Percentiles rank a stretch among this genome's conserved stretches.
phyloP scores from a whole-genome alignment of 1,140 invertebrate species.

The Hestina assimilis region DNA sequence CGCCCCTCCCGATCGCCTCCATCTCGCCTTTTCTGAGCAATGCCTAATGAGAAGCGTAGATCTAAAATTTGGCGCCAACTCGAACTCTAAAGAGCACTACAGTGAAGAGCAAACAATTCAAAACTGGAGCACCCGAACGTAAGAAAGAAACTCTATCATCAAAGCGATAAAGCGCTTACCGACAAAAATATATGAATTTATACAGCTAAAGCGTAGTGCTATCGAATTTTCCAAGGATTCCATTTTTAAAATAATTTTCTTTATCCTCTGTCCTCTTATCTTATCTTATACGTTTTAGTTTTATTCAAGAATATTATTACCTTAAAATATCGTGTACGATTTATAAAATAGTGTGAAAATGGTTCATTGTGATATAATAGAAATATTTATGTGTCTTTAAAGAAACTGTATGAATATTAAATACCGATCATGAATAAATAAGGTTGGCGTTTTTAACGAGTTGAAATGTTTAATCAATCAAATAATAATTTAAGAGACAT shows the following conservation, averaged over 20 bases:
- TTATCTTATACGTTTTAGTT: not conserved
- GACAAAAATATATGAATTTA: conserved; percentile 13
- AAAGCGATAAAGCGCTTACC: conserved; percentile 18
- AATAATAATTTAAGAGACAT: too few relatives aligned
- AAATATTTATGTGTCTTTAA: too few relatives aligned
- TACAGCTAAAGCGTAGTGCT: conserved; percentile 7
- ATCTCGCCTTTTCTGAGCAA: conserved; percentile 35
- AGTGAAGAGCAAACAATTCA: conserved; percentile 44
- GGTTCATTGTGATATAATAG: too few relatives aligned
- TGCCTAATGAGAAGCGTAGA: conserved; percentile 69
- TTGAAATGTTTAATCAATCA: too few relatives aligned
- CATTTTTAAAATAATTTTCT: conserved; percentile 13
- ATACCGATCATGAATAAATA: too few relatives aligned
- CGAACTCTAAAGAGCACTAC: conserved; percentile 63
- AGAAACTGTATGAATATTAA: too few relatives aligned
- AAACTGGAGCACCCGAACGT: conserved; percentile 28
- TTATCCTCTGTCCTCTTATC: conserved; percentile 2
- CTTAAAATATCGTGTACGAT: too few relatives aligned
- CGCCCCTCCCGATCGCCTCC: conserved; percentile 12
- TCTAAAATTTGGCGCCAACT: conserved; percentile 73
- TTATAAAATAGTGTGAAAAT: too few relatives aligned
- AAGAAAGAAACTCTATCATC: conserved; percentile 29
- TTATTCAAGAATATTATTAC: too few relatives aligned
- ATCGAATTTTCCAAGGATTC: conserved; percentile 14
- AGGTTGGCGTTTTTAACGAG: too few relatives aligned